Conservation (phyloP, 2,888 invertebrate genomes). For the Lepidochrysops patricia region DNA sequence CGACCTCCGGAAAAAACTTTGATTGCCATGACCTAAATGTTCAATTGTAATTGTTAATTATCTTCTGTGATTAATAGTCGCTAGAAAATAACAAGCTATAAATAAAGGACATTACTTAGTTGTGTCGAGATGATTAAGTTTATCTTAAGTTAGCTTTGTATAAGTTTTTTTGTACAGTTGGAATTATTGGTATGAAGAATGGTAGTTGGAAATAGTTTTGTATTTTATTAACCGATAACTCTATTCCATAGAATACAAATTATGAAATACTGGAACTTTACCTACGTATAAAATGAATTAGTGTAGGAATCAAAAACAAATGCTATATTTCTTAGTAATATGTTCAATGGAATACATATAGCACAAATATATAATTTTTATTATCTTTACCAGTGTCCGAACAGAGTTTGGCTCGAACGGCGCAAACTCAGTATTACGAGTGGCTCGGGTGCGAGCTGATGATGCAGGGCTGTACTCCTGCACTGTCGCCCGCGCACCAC, state of each 20-base stretch:
- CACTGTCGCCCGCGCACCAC: slow-evolving; percentile 53
- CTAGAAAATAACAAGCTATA: not conserved
- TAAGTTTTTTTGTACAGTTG: not conserved
- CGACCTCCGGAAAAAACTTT: not conserved
- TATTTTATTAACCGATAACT: not conserved
- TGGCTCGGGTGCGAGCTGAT: slow-evolving; percentile 56
- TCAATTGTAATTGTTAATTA: not conserved
- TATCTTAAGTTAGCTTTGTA: not conserved
- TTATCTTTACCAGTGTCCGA: slow-evolving; percentile 42
- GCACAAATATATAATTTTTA: not conserved
- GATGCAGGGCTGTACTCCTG: slow-evolving; percentile 64
- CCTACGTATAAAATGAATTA: no score
- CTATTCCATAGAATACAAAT: no score
- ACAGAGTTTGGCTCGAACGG: slow-evolving; percentile 64
- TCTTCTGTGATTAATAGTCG: not conserved
- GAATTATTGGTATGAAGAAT: not conserved
- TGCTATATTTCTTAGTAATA: no score
- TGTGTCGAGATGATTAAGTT: not conserved
- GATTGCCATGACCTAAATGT: not conserved
- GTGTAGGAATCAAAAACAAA: no score
- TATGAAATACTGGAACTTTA: no score
- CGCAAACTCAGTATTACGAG: slow-evolving; percentile 59
- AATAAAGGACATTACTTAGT: not conserved
- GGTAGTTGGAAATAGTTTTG: not conserved
- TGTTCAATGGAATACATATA: no score